Percentiles rank a stretch among this genome's conserved stretches.
phyloP scores from a whole-genome alignment of 2,888 invertebrate species.

The Agrochola macilenta region DNA sequence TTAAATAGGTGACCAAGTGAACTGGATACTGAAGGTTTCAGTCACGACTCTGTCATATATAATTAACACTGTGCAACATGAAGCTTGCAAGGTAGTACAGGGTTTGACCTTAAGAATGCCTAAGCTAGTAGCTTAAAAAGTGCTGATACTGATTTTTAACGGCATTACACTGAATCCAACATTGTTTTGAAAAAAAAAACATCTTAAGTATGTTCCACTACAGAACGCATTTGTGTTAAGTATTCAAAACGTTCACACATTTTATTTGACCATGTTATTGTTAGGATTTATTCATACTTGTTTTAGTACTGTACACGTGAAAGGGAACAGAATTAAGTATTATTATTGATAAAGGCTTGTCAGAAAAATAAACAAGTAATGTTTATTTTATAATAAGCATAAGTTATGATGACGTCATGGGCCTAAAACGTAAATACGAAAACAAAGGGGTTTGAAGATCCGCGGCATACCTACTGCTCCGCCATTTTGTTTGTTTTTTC shows the following conservation, averaged over 20 bases:
- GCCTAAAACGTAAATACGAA: background rate
- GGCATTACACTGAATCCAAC: background rate
- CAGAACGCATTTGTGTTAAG: background rate
- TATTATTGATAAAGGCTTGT: background rate
- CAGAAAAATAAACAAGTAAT: background rate
- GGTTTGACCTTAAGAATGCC: too few relatives aligned
- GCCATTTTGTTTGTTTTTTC: too few relatives aligned
- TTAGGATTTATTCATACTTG: too few relatives aligned
- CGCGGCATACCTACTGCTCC: too few relatives aligned
- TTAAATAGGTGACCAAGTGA: constrained; percentile 60
- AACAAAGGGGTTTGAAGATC: background rate
- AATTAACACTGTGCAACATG: background rate
- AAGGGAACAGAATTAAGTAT: background rate
- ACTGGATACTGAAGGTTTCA: constrained; percentile 41
- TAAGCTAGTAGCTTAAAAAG: too few relatives aligned
- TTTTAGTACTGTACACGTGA: too few relatives aligned
- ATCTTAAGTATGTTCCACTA: background rate
- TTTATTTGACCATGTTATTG: background rate
- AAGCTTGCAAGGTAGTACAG: background rate
- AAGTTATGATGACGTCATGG: background rate
- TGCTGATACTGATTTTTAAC: background rate
- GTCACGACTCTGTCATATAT: constrained; percentile 25
- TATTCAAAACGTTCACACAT: background rate
- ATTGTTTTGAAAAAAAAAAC: background rate
- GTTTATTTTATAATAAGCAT: background rate